phyloP scores from a whole-genome alignment of 1,140 invertebrate genomes.

The Littorina saxatilis region DNA sequence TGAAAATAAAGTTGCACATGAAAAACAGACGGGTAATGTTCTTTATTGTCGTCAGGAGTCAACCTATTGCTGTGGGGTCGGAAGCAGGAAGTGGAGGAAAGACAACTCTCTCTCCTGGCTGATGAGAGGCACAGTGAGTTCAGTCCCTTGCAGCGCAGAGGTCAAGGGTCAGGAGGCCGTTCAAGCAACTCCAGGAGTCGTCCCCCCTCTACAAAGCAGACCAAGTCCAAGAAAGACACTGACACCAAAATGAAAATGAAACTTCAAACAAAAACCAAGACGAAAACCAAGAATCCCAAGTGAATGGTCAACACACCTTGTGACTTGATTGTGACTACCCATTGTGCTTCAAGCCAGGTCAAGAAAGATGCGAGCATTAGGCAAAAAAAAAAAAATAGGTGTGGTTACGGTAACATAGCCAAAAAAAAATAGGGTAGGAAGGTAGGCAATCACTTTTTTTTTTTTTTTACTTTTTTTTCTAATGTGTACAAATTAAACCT shows the following conservation, averaged over 20 bases:
- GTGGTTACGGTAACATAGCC: no score
- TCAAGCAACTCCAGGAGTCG: not conserved
- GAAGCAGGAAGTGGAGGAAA: slow-evolving; percentile 43
- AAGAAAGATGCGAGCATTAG: no score
- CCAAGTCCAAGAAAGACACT: slow-evolving; percentile 21
- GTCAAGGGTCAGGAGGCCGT: not conserved
- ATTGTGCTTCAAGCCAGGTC: no score
- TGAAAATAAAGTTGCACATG: no score
- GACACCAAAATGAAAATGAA: slow-evolving; percentile 19
- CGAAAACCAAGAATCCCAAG: slow-evolving; percentile 3
- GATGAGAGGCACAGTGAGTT: not conserved
- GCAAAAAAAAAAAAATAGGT: no score
- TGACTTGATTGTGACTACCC: no score
- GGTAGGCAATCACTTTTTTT: no score
- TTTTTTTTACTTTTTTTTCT: no score
- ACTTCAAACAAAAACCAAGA: slow-evolving; percentile 10
- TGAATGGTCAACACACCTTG: no score
- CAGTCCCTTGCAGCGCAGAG: not conserved
- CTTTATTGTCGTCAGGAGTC: slow-evolving; percentile 34
- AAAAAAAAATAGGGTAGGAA: no score
- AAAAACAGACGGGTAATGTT: not conserved
- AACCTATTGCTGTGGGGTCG: slow-evolving; percentile 51
- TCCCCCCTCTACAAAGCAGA: slow-evolving; percentile 2
- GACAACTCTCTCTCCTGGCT: slow-evolving; percentile 38
- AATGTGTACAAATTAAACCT: no score